phyloP scores from a whole-genome alignment of 2,888 invertebrate genomes.

The Caenorhabditis sulstoni region DNA sequence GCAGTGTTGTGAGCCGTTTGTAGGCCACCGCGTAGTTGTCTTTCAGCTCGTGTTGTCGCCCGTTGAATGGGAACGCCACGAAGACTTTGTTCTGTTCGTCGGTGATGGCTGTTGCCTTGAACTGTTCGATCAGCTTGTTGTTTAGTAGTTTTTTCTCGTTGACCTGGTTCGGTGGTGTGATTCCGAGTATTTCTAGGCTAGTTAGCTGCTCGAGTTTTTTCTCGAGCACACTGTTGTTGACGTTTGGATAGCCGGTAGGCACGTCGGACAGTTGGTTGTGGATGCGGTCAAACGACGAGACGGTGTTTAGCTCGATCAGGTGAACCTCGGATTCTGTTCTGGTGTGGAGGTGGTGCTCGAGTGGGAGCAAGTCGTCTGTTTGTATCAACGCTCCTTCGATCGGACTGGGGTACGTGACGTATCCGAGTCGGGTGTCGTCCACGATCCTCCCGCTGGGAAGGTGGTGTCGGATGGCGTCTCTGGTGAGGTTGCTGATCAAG shows the following conservation, averaged over 20 bases:
- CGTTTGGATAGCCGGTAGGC: no score
- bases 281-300: no score
- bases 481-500: neutral
- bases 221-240: neutral
- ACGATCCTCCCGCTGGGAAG: neutral
- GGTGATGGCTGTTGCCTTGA: slow-evolving; percentile 1
- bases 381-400: neutral
- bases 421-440: neutral
- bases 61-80: slow-evolving; percentile 15
- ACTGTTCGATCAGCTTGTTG: slow-evolving; percentile 3
- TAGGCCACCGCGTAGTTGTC: slow-evolving; percentile 1
- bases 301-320: no score
- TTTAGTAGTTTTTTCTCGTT: neutral
- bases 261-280: no score
- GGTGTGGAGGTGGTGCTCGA: no score
- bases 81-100: neutral
- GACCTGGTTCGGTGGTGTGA: slow-evolving; percentile 1
- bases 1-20: neutral
- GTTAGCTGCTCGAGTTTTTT: neutral
- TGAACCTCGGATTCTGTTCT: no score
- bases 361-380: neutral
- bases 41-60: neutral
- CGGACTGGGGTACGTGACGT: neutral
- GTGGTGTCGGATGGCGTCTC: neutral
- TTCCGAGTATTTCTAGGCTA: slow-evolving; percentile 1